Evolutionary conservation across 2,888 invertebrate species (phyloP), one percentile per base, ranked within the genome.

Genomic region (Timandra comae): DNA sequence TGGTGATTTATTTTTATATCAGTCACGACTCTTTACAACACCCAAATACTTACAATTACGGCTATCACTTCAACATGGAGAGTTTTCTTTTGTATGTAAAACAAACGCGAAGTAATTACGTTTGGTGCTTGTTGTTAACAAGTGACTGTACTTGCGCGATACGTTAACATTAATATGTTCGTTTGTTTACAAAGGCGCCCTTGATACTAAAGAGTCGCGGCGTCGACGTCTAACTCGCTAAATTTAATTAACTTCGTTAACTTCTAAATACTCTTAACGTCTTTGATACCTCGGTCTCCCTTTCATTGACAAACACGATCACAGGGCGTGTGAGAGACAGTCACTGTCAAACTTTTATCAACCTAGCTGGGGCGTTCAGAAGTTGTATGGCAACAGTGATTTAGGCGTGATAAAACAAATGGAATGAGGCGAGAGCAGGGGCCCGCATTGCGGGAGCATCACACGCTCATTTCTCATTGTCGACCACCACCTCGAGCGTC

Each of bases 211-310:
- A 72, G 73, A 80, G 71, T 68, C 68, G 61, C 68, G 63, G 62
- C 66, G 78, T 66, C 69, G 71, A 73, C 74, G 70, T 71, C 76
- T 73, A 76, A 80, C 74, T 79, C 71, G 63, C 63, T 59, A 69
- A 81, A 82, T 85, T 84, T 84, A 85, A 85, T 85, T 85, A 85
- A 84, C 79, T 82, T 82, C 76, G 77, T 78, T 80, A 84, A 82
- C 79, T 85, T 80, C 80, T 77, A 82, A 84, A 85, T 76, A 82
- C 81, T 82, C 84, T 81, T 81, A 79, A 79, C 80, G 76, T 82
- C 80, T 84, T 79, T 79, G 81, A 80, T 82, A 82, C 74, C 70
- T 74, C 72, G 52, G 65, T 66, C 16, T 62, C 73, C 72, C 70
- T 73, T 69, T 63, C 77, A 79, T 77, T 78, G 77, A 74, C 74